These are phyloP conservation scores for Cottoperca gobio DNA, from an alignment of 2,797 vertebrate genomes.

Conservation along the genomic window DNA sequence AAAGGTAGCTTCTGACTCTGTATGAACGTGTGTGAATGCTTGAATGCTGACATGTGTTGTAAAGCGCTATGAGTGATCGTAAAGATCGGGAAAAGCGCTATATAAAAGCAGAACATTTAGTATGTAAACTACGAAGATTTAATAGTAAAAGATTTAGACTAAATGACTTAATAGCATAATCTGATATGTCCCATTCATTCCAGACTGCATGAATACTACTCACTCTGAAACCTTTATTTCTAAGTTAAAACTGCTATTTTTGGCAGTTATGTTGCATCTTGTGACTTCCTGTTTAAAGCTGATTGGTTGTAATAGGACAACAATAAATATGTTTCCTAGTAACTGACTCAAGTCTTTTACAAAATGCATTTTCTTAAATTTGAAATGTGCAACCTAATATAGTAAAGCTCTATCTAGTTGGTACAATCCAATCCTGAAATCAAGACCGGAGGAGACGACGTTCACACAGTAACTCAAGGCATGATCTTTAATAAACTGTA, in stretches of 20 bases:
- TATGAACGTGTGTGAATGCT: too few relatives aligned
- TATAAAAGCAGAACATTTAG: too few relatives aligned
- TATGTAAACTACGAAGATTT: too few relatives aligned
- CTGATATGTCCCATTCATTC: neutral
- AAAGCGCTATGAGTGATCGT: too few relatives aligned
- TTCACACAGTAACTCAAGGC: neutral
- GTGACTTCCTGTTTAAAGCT: neutral
- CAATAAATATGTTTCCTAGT: neutral
- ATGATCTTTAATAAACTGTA: neutral
- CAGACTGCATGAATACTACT: neutral
- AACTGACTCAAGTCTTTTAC: neutral
- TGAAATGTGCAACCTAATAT: neutral
- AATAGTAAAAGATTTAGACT: too few relatives aligned
- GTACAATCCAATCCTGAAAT: slow-evolving; percentile 21
- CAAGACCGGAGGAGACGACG: too few relatives aligned
- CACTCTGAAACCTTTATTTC: neutral
- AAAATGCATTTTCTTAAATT: neutral
- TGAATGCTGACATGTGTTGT: too few relatives aligned
- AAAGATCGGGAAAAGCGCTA: too few relatives aligned
- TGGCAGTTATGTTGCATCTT: too few relatives aligned
- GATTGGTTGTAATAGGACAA: neutral
- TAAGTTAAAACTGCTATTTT: too few relatives aligned
- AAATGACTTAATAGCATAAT: too few relatives aligned
- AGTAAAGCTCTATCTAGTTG: neutral
- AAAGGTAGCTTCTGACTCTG: too few relatives aligned